Evolutionary conservation across 2,888 invertebrate genomes (phyloP), one percentile per base, ranked within the genome.

Genomic region (Calephelis perditalis): DNA sequence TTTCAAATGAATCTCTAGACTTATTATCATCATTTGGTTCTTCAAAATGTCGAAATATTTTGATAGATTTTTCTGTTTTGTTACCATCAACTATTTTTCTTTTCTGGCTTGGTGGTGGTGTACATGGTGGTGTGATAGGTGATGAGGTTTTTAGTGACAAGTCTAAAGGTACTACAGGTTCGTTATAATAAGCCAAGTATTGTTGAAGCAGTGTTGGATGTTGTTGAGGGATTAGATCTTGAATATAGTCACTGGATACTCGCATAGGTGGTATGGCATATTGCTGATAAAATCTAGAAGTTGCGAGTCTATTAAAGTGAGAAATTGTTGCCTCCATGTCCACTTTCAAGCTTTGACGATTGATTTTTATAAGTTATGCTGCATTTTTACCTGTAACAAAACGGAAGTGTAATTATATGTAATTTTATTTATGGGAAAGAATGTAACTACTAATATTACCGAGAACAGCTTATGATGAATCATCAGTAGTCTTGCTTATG

Each of bases 51-150:
- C 84, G 70, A 68, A 86, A 86, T 79, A 86, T 87, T 82, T 86
- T 91, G 7, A 78, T 79, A 58, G 80, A 74, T 71, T 84, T 86
- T 1, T 86, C 83, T 15, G 82, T 73, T 69, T 82, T 79, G 11
- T 68, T 75, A 26, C 89, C 84, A 12, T 83, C 81, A 1, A 68
- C 59, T 26, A 69, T 54, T 70, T 91, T 86, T 62, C 89, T 74
- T 74, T 93, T 94, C 63, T 92, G 92, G 0, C 89, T 80, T 6
- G 95, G 95, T 40, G 95, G 95, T 1, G 95, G 95, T 0, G 95
- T 94, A 65, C 94, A 93, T 7, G 96, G 95, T 10, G 95, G 95
- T 0, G 96, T 96, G 73, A 95, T 95, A 0, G 95, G 95, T 9
- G 92, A 91, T 0, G 90, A 90, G n/a, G 91, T 86, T 76, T 96